Evolutionary conservation across 92 coral and sea anemone species (phyloP).

Genomic region (Montipora capitata): DNA sequence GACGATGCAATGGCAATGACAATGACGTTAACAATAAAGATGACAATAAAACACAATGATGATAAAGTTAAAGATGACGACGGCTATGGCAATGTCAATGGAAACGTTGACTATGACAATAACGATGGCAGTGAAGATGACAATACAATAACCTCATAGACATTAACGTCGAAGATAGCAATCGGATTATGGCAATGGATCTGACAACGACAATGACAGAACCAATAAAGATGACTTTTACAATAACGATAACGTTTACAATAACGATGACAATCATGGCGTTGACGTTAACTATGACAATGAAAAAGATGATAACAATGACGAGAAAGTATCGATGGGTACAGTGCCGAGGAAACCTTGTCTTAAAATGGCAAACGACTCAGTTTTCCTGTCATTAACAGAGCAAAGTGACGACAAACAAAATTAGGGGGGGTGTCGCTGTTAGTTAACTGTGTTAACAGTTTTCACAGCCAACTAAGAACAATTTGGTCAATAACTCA

Average conservation of each 20-base stretch:
- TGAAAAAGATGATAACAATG: background rate
- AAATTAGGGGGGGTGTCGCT: too few species aligned
- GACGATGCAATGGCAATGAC: background rate
- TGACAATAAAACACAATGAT: background rate
- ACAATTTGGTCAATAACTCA: too few species aligned
- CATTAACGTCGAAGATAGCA: too few species aligned
- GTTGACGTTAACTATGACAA: background rate
- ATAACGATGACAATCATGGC: background rate
- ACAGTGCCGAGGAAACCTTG: too few species aligned
- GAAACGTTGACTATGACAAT: background rate
- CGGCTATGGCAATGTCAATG: background rate
- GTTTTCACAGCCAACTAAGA: too few species aligned
- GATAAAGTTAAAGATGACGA: background rate
- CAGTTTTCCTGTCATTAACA: too few species aligned
- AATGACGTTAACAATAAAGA: background rate
- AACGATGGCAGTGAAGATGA: background rate
- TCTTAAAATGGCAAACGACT: too few species aligned
- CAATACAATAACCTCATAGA: too few species aligned
- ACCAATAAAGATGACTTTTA: background rate
- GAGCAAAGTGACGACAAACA: too few species aligned
- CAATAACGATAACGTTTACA: background rate
- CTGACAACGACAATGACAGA: background rate
- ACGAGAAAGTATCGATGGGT: background rate
- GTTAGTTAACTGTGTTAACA: too few species aligned
- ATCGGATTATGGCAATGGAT: background rate